Evolutionary conservation across 2,888 invertebrate species (phyloP).

Genomic region (Drosophila macrospina): DNA sequence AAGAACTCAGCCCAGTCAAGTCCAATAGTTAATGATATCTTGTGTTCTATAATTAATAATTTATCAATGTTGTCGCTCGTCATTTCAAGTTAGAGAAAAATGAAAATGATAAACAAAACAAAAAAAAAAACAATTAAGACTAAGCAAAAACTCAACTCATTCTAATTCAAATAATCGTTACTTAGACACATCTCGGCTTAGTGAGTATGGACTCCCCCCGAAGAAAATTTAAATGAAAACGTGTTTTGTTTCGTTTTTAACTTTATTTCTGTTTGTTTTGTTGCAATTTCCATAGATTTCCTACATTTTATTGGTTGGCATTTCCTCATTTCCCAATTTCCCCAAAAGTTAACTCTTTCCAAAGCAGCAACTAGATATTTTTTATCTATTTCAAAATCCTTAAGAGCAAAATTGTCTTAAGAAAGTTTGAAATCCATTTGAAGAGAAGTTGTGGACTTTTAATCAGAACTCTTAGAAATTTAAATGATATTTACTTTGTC

Average conservation of each 20-base stretch:
- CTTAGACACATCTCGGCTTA: conserved; percentile 64
- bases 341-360: conserved; percentile 11
- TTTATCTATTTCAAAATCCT: not conserved
- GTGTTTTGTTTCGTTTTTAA: conserved; percentile 45
- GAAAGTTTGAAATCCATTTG: not conserved
- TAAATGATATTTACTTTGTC: not conserved
- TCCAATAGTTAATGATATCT: conserved; percentile 43
- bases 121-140: too few relatives aligned
- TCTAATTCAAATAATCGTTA: conserved; percentile 40
- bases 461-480: not conserved
- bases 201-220: conserved; percentile 65
- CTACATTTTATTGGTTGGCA: conserved; percentile 14
- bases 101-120: not conserved
- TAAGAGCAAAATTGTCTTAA: too few relatives aligned
- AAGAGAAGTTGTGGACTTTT: not conserved
- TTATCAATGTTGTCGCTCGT: conserved; percentile 31
- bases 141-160: conserved; percentile 42
- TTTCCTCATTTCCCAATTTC: conserved; percentile 17
- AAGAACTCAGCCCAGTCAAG: conserved; percentile 57
- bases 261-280: conserved; percentile 30
- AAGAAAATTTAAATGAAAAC: conserved; percentile 11
- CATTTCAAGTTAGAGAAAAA: conserved; percentile 40
- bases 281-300: conserved; percentile 20
- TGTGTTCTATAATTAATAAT: conserved; percentile 44
- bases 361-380: not conserved